Evolutionary conservation across 2,113 vertebrate genomes (phyloP).

Genomic region (Callopanchax toddi): DNA sequence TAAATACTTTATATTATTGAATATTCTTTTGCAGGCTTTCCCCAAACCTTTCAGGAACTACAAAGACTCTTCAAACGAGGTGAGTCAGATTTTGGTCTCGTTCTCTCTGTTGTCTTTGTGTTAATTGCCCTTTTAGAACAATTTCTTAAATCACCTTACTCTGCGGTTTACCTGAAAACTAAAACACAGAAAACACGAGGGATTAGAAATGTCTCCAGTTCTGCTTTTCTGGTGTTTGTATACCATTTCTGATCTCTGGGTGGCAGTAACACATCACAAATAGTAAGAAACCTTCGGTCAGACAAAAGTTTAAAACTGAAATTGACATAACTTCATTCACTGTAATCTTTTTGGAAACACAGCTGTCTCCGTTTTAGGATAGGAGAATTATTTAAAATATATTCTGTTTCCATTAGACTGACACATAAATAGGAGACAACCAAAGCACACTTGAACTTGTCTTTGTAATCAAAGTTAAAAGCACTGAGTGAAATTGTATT

Average conservation of each 20-base stretch:
- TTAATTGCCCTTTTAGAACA: no score
- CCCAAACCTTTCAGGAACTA: no score
- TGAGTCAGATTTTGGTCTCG: no score
- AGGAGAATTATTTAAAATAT: background rate
- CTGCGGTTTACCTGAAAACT: background rate
- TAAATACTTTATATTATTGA: no score
- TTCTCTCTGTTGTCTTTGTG: no score
- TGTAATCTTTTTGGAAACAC: no score
- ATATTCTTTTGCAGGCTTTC: no score
- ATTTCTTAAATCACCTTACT: no score
- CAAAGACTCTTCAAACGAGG: no score
- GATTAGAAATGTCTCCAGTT: background rate
- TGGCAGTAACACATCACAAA: conserved; percentile 48
- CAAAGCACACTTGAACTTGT: no score
- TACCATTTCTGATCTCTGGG: conserved; percentile 36
- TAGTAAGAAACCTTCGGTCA: background rate
- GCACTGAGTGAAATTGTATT: no score
- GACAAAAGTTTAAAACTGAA: background rate
- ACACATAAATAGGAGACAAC: background rate
- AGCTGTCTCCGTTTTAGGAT: background rate
- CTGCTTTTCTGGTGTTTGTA: background rate
- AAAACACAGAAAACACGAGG: background rate
- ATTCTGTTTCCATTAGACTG: background rate
- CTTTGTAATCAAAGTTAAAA: no score
- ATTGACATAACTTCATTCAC: background rate